Evolutionary conservation across 2,888 invertebrate genomes (phyloP), one percentile per base, ranked within the genome.

Genomic region (Thera obeliscata): DNA sequence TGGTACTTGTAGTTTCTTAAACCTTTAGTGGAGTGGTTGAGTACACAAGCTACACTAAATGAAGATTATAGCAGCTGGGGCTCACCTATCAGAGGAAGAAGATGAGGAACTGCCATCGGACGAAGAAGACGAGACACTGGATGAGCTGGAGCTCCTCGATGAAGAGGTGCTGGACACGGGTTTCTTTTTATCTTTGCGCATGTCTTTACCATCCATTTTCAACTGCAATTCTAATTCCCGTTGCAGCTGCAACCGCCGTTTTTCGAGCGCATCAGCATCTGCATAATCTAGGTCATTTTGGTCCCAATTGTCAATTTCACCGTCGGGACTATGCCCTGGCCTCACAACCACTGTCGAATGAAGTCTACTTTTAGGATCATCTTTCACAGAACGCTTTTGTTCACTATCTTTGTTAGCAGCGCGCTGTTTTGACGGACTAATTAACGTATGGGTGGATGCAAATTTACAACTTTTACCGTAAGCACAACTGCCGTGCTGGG

Each of bases 401-500:
- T 94, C 94, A 83, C 87, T 90, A 81, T 96, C 96, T 87, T 95
- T 96, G 83, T 95, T 96, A 8, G 95, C 94, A 58, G 95, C 94
- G 79, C 96, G 90, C 87, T 96, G 95, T 84, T 96, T 96, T 49
- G 96, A 96, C 70, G 96, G 96, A 86, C 96, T 96, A 78, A 96
- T 96, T 81, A 96, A 89, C 61, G 95, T 96, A 85, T 96, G 96
- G 66, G 96, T 96, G 70, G 94, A 92, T 74, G 96, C 96, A 92
- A 96, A 96, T 94, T 96, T 96, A 92, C 96, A 96, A 86, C 94
- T 95, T 93, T 96, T 96, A 82, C 96, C 96, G 91, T 96, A 96
- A 76, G 96, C 96, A 86, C 96, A 96, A 85, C 94, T 96, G 81
- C 96, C 96, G 94, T 95, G 96, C 85, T 96, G 95, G 69, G 95